phyloP scores from a whole-genome alignment of 2,113 vertebrate genomes.

The Nothocercus julius region DNA sequence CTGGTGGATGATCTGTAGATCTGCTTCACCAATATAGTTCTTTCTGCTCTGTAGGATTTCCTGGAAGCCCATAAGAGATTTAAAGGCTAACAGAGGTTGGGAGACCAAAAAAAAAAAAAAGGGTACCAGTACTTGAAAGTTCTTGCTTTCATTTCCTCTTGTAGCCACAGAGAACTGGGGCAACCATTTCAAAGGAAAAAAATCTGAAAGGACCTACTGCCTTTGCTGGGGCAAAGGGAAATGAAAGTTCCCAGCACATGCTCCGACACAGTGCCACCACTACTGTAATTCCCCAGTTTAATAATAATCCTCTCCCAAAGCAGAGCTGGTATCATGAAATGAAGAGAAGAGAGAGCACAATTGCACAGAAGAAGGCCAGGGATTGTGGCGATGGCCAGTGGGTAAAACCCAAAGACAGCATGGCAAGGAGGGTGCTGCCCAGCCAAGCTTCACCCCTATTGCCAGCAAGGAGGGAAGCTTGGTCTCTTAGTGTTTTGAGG shows the following conservation, averaged over 20 bases:
- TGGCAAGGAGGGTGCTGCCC: not conserved
- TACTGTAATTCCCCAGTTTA: not conserved
- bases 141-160: not conserved
- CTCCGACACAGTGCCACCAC: fast-evolving
- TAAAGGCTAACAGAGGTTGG: not conserved
- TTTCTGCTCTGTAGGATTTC: not conserved
- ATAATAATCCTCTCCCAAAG: not conserved
- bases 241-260: not conserved
- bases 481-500: not conserved
- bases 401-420: fast-evolving
- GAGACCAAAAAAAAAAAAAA: not conserved
- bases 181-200: not conserved
- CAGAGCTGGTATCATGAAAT: not conserved
- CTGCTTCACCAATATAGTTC: not conserved
- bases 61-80: not conserved
- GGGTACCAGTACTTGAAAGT: not conserved
- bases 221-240: not conserved
- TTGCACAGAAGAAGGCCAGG: not conserved
- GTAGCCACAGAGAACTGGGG: not conserved
- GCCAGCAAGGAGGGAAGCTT: not conserved
- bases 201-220: not conserved
- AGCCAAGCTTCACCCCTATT: not conserved
- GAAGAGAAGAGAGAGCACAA: not conserved
- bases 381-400: fast-evolving
- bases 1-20: not conserved